Percentiles rank a stretch among this genome's conserved stretches.
These are phyloP conservation scores for Andrena fulva DNA, from an alignment of 2,888 invertebrate species.

Conservation along the genomic window DNA sequence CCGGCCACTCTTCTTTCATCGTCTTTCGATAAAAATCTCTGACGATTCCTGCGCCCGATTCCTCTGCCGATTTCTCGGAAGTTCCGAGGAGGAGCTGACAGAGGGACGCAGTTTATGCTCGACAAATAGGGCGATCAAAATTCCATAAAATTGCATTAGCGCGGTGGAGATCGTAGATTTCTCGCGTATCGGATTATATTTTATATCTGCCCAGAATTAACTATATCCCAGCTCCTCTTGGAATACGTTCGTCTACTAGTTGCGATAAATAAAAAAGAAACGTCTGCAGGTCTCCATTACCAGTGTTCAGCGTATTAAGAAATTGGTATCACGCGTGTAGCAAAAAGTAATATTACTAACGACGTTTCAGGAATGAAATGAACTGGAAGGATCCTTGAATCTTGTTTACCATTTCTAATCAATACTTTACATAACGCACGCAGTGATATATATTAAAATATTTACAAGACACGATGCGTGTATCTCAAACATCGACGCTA, in stretches of 20 bases:
- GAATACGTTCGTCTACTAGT: no score
- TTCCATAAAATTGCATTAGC: constrained; percentile 11
- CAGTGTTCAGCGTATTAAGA: no score
- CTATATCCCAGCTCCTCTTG: not conserved
- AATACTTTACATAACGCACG: not conserved
- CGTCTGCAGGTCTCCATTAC: no score
- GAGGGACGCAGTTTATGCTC: not conserved
- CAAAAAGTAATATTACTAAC: not conserved
- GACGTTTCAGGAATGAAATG: no score
- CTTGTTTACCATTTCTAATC: not conserved
- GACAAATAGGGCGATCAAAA: constrained; percentile 9
- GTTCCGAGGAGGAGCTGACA: not conserved
- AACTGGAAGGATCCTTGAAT: not conserved
- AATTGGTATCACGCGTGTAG: no score
- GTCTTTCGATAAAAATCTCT: constrained; percentile 29
- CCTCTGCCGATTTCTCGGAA: constrained; percentile 25
- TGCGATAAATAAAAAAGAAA: no score
- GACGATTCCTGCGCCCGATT: constrained; percentile 22
- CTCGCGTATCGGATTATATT: no score
- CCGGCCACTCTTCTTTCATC: not conserved
- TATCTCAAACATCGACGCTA: no score
- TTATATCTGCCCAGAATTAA: no score
- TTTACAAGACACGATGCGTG: not conserved
- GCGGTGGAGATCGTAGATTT: not conserved
- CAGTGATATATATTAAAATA: not conserved